These are phyloP conservation scores for Sebastes diaconus DNA, from an alignment of 2,797 vertebrate species.

Conservation along the genomic window DNA sequence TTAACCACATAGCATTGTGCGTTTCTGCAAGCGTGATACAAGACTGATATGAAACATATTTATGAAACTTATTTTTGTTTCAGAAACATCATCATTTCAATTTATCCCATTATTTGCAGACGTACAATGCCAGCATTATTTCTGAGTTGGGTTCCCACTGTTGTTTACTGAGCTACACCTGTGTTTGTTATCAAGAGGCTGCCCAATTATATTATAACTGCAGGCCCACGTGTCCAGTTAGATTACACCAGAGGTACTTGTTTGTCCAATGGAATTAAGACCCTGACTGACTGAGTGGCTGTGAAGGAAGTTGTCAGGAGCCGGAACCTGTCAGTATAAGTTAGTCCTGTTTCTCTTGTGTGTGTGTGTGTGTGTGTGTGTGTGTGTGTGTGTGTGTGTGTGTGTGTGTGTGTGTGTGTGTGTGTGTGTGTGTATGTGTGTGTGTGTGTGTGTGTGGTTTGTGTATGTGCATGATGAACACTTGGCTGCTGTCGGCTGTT, in stretches of 20 bases:
- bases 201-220: slow-evolving; percentile 2
- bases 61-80: not conserved
- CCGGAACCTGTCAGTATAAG: slow-evolving; percentile 12
- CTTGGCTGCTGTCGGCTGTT: not conserved
- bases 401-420: not conserved
- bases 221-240: slow-evolving; percentile 20
- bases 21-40: not conserved
- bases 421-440: not conserved
- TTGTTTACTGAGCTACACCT: not conserved
- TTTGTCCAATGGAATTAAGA: slow-evolving; percentile 31
- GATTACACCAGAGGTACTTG: not conserved
- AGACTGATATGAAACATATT: too few species aligned
- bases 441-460: not conserved
- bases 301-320: slow-evolving; percentile 18
- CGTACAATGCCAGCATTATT: not conserved
- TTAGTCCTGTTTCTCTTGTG: slow-evolving; percentile 11
- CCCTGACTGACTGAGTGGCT: not conserved
- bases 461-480: not conserved
- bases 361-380: not conserved
- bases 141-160: not conserved
- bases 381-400: not conserved
- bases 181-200: slow-evolving; percentile 7
- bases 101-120: not conserved
- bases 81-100: not conserved
- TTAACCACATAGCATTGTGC: not conserved